These are phyloP conservation scores for Eupithecia inturbata DNA, from an alignment of 2,888 invertebrate genomes.

Conservation along the genomic window DNA sequence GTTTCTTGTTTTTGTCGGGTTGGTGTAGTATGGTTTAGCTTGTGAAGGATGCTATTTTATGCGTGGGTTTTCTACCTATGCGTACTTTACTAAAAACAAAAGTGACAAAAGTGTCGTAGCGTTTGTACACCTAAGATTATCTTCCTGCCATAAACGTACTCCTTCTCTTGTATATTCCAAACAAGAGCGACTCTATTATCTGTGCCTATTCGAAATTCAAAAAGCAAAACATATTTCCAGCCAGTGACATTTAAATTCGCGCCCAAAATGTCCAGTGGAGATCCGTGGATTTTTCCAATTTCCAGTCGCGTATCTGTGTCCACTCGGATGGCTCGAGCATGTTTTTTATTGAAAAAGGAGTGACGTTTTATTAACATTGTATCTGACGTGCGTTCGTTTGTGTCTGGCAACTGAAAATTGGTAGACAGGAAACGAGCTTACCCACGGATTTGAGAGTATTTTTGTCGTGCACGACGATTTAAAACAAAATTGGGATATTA, in stretches of 20 bases:
- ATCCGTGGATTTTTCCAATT: conserved; percentile 74
- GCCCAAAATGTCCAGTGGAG: conserved; percentile 42
- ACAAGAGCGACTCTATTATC: conserved; percentile 18
- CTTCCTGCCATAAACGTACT: neutral
- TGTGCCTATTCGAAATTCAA: conserved; percentile 24
- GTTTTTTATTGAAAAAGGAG: conserved; percentile 48
- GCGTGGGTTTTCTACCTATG: neutral
- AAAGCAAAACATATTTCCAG: conserved; percentile 31
- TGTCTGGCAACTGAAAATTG: conserved; percentile 35
- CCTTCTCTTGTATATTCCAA: neutral
- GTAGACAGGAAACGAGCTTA: conserved; percentile 18
- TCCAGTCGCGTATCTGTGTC: conserved; percentile 69
- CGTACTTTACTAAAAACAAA: neutral
- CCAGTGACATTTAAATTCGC: conserved; percentile 22
- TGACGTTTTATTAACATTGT: conserved; percentile 52
- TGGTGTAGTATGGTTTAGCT: neutral
- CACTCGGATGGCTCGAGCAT: conserved; percentile 60
- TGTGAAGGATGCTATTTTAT: neutral
- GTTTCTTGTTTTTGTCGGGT: conserved; percentile 28
- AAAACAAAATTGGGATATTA: too few species aligned
- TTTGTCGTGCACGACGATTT: too few species aligned
- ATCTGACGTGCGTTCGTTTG: conserved; percentile 40
- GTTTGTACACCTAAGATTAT: neutral
- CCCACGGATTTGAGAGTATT: neutral
- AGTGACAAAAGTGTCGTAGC: neutral